Conservation (phyloP, 2,888 invertebrate genomes). For the Callosobruchus maculatus region DNA sequence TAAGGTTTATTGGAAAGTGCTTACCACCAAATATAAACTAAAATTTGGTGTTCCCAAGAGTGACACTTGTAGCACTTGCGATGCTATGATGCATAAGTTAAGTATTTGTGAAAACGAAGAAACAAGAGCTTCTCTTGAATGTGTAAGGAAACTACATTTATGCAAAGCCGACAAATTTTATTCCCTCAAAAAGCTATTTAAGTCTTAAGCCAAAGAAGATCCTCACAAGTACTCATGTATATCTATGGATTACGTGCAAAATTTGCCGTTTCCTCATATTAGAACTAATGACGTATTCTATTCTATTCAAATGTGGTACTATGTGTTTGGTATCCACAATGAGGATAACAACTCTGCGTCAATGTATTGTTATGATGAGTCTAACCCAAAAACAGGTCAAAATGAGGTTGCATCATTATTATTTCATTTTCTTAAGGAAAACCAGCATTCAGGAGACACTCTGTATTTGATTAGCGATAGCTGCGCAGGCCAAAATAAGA, state of each 20-base stretch:
- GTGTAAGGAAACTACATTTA: constrained; percentile 12
- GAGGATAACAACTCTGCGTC: constrained; percentile 9
- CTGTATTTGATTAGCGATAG: constrained; percentile 8
- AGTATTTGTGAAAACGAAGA: constrained; percentile 5
- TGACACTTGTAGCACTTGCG: constrained; percentile 9
- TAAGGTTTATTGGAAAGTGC: constrained; percentile 6
- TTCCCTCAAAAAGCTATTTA: neutral
- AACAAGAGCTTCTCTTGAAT: constrained; percentile 5
- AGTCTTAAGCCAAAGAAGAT: neutral
- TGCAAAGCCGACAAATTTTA: constrained; percentile 5
- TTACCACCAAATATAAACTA: constrained; percentile 11
- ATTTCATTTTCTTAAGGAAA: constrained; percentile 13
- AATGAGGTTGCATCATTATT: constrained; percentile 18
- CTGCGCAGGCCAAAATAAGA: constrained; percentile 16
- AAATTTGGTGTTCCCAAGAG: constrained; percentile 11
- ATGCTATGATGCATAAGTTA: constrained; percentile 9
- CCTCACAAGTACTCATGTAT: constrained; percentile 3
- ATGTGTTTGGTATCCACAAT: constrained; percentile 11
- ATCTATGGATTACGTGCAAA: constrained; percentile 12
- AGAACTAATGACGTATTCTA: constrained; percentile 13
- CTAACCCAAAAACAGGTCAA: constrained; percentile 12
- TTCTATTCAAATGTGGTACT: constrained; percentile 11
- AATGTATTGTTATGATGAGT: constrained; percentile 11
- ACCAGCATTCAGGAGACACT: constrained; percentile 1
- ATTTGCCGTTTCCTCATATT: constrained; percentile 8